Conservation (phyloP, 23 tunicate genomes). For the Diplosoma virens region DNA sequence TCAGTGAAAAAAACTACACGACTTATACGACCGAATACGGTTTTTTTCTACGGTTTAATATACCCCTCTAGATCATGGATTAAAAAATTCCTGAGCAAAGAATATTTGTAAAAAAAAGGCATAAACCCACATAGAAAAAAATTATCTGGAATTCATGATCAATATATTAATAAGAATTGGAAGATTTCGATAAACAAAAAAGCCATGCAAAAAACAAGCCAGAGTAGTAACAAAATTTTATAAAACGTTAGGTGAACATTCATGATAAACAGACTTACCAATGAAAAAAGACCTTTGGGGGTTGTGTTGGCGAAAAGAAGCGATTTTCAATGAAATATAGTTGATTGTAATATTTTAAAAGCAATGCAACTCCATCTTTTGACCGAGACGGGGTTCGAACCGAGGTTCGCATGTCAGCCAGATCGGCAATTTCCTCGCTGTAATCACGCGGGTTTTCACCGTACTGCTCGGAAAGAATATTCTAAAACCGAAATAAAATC, state of each 20-base stretch:
- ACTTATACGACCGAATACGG: too few relatives aligned
- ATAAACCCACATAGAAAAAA: too few relatives aligned
- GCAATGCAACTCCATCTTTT: constrained; percentile 65
- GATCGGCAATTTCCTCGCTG: constrained; percentile 80
- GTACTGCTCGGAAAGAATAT: constrained; percentile 68
- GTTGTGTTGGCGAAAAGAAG: constrained; percentile 75
- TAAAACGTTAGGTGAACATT: neutral
- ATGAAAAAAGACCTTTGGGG: constrained; percentile 65
- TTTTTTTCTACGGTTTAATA: too few relatives aligned
- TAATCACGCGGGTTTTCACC: constrained; percentile 70
- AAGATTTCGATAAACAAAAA: neutral
- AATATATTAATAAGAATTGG: too few relatives aligned
- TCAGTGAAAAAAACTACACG: too few relatives aligned
- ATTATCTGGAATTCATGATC: too few relatives aligned
- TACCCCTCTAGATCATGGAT: too few relatives aligned
- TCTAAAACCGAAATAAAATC: too few relatives aligned
- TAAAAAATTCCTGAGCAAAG: too few relatives aligned
- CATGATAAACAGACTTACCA: constrained; percentile 46
- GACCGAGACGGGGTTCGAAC: constrained; percentile 80
- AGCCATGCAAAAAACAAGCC: neutral
- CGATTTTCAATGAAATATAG: constrained; percentile 84
- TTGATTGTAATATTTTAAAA: constrained; percentile 92
- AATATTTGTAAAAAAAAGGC: too few relatives aligned
- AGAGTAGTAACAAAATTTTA: neutral
- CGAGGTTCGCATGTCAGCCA: constrained; percentile 76